phyloP scores from a whole-genome alignment of 2,888 invertebrate genomes.

The Ectropis crepuscularia region DNA sequence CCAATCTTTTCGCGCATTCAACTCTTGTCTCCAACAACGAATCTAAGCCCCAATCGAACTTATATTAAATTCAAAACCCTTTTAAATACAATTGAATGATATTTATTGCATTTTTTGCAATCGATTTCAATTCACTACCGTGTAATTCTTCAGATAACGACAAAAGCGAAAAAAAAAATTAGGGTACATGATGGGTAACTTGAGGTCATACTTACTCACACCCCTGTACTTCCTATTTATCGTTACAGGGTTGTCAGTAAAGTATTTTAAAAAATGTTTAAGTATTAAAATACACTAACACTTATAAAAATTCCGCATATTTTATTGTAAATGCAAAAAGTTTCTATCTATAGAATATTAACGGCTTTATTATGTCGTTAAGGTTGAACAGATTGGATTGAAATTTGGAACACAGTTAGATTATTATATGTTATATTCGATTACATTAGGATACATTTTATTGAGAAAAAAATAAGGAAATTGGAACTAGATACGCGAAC shows the following conservation, averaged over 20 bases:
- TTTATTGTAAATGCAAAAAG: too few species aligned
- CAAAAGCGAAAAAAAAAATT: constrained; percentile 58
- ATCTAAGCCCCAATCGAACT: constrained; percentile 68
- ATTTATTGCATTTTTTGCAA: constrained; percentile 80
- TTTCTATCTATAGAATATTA: too few species aligned
- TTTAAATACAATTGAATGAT: constrained; percentile 82
- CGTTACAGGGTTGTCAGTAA: constrained; percentile 63
- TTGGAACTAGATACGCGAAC: too few species aligned
- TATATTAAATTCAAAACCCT: constrained; percentile 82
- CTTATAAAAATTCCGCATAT: too few species aligned
- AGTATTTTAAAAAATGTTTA: not conserved
- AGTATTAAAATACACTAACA: too few species aligned
- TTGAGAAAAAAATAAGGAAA: too few species aligned
- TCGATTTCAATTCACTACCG: constrained; percentile 63
- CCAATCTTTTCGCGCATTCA: constrained; percentile 57
- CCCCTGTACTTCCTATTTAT: constrained; percentile 79
- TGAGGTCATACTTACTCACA: constrained; percentile 82
- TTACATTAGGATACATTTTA: too few species aligned
- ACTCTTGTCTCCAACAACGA: constrained; percentile 56
- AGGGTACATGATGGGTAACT: constrained; percentile 79
- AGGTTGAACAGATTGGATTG: too few species aligned
- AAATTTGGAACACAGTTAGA: too few species aligned
- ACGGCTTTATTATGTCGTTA: too few species aligned
- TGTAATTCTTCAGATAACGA: constrained; percentile 77
- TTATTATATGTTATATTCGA: too few species aligned